Evolutionary conservation across 2,113 vertebrate species (phyloP), one percentile per base, ranked within the genome.

Genomic region (Stigmatopora argus): DNA sequence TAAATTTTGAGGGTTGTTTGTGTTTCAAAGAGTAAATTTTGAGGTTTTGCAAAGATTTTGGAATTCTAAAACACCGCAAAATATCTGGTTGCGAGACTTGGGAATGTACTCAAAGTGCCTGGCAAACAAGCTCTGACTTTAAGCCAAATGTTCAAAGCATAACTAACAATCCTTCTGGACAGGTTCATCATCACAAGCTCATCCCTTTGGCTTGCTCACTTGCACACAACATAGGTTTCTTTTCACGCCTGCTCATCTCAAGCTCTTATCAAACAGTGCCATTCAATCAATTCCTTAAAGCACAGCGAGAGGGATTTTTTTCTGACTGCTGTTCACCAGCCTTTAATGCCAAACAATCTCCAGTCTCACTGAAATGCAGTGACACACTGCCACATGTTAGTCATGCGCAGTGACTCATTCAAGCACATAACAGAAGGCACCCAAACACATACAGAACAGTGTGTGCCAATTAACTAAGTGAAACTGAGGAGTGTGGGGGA

Each of bases 171-270:
- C 65, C 66, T 60, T 44, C 45, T 44, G 45, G 72, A 79, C 72
- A 73, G 74, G 23, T 64, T 70, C 62, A 14, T 80, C 83, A 74
- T 78, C 80, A 78, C 77, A 7, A 80, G 64, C 79, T 85, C 80
- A 78, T 83, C 78, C 75, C 61, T 61, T 44, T 5, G 66, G 45
- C 71, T 66, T 51, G 58, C 68, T 38, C 46, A 31, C 58, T 11
- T 44, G 31, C 64, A 31, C 18, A 64, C 66, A 62, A 69, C 38
- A 57, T 46, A 8, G 78, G 73, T 73, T 68, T 86, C 80, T 79
- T 78, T 85, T 84, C 68, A 62, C 84, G 45, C 84, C 77, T 80
- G 80, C 74, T 88, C 85, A 87, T 87, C 82, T 83, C 68, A 74
- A 74, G 66, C 69, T 64, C 73, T 88, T 86, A 88, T 87, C 85